Evolutionary conservation across 2,113 vertebrate genomes (phyloP).

Genomic region (Ciconia maguari): DNA sequence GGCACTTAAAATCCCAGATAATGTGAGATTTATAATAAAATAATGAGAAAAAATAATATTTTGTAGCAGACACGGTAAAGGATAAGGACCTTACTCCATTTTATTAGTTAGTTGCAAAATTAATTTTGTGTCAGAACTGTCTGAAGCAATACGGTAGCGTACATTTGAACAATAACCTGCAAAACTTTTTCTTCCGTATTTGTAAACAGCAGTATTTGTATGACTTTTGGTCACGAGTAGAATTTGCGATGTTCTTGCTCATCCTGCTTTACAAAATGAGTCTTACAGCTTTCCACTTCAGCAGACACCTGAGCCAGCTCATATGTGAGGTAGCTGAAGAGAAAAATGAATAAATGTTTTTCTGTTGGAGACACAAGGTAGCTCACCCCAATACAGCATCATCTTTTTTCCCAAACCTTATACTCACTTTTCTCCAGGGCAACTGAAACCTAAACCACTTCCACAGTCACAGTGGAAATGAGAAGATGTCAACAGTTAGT

Average conservation of each 20-base stretch:
- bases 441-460: not conserved
- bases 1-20: not conserved
- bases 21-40: not conserved
- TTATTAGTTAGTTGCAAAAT: not conserved
- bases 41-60: not conserved
- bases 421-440: not conserved
- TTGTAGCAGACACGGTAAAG: not conserved
- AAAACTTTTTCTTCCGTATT: not conserved
- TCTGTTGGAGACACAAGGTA: not conserved
- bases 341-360: not conserved
- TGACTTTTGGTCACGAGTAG: not conserved
- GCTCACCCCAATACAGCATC: not conserved
- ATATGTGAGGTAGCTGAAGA: not conserved
- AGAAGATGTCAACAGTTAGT: not conserved
- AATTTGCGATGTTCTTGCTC: not conserved
- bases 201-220: not conserved
- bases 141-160: not conserved
- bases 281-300: not conserved
- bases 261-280: not conserved
- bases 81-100: not conserved
- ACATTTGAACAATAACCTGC: not conserved
- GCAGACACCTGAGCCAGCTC: not conserved
- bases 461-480: not conserved
- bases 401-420: not conserved
- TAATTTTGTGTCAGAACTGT: not conserved